Percentiles rank a stretch among this genome's conserved stretches.
Evolutionary conservation across 2,113 vertebrate genomes (phyloP).

Genomic region (Mormyrus iriodes): DNA sequence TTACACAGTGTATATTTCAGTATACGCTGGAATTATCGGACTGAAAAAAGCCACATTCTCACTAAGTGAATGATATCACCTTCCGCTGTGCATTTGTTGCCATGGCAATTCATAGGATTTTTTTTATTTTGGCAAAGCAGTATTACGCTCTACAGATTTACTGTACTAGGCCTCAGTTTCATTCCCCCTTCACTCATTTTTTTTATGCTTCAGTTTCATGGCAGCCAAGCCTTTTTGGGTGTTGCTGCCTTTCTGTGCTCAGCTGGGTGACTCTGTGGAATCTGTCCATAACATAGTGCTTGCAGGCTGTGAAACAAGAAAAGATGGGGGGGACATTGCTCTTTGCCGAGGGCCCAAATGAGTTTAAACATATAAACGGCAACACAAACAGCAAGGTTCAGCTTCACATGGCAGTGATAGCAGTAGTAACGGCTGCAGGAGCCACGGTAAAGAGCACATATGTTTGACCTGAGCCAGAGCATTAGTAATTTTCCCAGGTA

Average conservation of each 20-base stretch:
- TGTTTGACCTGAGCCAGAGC: neutral
- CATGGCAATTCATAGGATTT: slow-evolving; percentile 62
- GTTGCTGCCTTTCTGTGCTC: neutral
- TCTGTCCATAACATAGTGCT: neutral
- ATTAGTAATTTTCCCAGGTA: neutral
- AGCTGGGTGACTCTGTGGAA: neutral
- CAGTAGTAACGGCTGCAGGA: neutral
- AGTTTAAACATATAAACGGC: neutral
- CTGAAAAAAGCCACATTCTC: slow-evolving; percentile 52
- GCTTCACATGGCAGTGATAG: neutral
- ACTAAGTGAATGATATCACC: slow-evolving; percentile 69
- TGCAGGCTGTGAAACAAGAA: neutral
- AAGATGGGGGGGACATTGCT: neutral
- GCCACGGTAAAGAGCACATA: neutral
- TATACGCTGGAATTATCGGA: slow-evolving; percentile 53
- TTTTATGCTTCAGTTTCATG: too few relatives aligned
- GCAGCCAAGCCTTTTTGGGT: neutral
- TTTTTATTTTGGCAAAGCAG: slow-evolving; percentile 57
- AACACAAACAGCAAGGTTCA: neutral
- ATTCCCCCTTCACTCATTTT: neutral
- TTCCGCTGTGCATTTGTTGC: slow-evolving; percentile 64
- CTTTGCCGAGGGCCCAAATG: neutral
- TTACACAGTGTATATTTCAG: neutral
- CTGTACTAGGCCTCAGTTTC: slow-evolving; percentile 3
- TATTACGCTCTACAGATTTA: slow-evolving; percentile 55